Base-by-base conservation (phyloP, 2,113 vertebrate genomes). In the Entelurus aequoreus region DNA sequence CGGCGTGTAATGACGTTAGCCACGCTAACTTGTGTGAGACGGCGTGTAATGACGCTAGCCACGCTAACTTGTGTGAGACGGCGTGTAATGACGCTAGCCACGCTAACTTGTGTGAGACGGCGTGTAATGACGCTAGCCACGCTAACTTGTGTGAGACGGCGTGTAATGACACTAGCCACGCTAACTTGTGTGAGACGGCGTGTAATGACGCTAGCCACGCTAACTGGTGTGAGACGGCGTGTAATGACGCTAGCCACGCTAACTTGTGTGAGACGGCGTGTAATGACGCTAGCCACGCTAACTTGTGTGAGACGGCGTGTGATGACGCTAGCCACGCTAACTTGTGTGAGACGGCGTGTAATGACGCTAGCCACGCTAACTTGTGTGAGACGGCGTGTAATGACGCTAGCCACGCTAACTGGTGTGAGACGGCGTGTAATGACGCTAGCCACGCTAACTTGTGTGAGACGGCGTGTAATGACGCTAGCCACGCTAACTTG, bases 271-370 rank as follows among this genome's bases (percentile, higher is more conserved):
- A 70, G 79, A 83, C 75, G 78, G 76, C 56, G 48, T 69, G 59
- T 68, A 79, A 85, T 75, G 71, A 71, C 72, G 76, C 83, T 70
- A 81, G 72, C 54, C 63, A 69, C n/a, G n/a, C n/a, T n/a, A n/a
- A n/a, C n/a, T n/a, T 54, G 54, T 61, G 48, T 75, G n/a, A 70
- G 79, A 83, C 75, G 78, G 76, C 56, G 48, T 69, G 59, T 68
- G 78, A 85, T 75, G 71, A 71, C 72, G 76, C 83, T 70, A 81
- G 72, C 54, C 63, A 69, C n/a, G n/a, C n/a, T n/a, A n/a, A n/a
- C n/a, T n/a, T 54, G 54, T 61, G 48, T 75, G n/a, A 70, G 79
- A 83, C 75, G 78, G 76, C 56, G 48, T 69, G 59, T 68, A 79
- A 85, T 75, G 71, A 71, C 72, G 76, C 83, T 70, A 81, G 72